Percentiles rank a stretch among this genome's conserved stretches.
These are phyloP conservation scores for Drosophila siamana DNA, from an alignment of 2,888 invertebrate species.

Conservation along the genomic window DNA sequence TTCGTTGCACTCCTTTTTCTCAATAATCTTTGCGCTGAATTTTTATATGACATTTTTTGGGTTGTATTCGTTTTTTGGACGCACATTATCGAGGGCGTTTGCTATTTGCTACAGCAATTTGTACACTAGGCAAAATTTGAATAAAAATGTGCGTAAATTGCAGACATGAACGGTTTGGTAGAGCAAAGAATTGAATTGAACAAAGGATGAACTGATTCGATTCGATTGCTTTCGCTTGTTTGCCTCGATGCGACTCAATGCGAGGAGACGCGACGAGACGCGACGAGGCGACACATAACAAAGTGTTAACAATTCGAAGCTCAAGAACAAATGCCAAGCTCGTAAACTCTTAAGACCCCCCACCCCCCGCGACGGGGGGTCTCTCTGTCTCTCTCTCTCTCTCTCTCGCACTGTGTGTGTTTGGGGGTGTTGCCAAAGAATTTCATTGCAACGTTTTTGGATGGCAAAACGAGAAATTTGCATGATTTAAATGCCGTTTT, in stretches of 20 bases:
- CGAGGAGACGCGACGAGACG: too few relatives aligned
- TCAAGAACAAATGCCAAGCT: slow-evolving; percentile 47
- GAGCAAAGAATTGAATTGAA: slow-evolving; percentile 37
- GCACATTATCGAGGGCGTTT: slow-evolving; percentile 13
- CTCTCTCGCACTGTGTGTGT: too few relatives aligned
- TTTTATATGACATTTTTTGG: slow-evolving; percentile 51
- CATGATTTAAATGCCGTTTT: slow-evolving; percentile 78
- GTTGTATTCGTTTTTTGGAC: slow-evolving; percentile 1
- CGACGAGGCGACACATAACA: slow-evolving; percentile 60
- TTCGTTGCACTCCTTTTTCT: slow-evolving; percentile 24
- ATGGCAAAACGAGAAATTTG: slow-evolving; percentile 59
- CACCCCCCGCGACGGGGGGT: not conserved
- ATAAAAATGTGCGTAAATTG: slow-evolving; percentile 77
- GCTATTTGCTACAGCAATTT: slow-evolving; percentile 61
- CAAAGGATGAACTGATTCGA: slow-evolving; percentile 36
- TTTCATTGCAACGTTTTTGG: slow-evolving; percentile 55
- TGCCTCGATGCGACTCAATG: slow-evolving; percentile 27
- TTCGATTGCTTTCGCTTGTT: slow-evolving; percentile 37
- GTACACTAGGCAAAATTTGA: slow-evolving; percentile 66
- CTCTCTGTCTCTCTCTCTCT: too few relatives aligned
- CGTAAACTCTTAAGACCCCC: slow-evolving; percentile 4
- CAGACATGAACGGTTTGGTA: slow-evolving; percentile 52
- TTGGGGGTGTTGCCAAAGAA: slow-evolving; percentile 58
- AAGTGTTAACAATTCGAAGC: slow-evolving; percentile 73
- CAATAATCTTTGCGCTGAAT: slow-evolving; percentile 33